Conservation (phyloP, 2,888 invertebrate genomes). For the Selenia dentaria region DNA sequence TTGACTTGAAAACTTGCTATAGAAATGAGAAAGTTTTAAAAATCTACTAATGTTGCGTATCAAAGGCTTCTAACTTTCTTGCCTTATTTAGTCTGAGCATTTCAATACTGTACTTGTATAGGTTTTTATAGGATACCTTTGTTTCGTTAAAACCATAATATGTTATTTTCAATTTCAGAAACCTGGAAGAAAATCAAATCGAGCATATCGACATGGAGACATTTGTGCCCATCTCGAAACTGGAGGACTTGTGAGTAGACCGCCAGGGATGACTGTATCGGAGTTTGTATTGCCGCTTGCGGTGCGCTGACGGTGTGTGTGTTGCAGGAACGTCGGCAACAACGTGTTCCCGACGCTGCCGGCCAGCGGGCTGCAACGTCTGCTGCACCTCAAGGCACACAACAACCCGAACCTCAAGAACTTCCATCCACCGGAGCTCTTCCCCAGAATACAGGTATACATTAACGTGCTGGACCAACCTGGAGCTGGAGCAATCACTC, state of each 20-base stretch:
- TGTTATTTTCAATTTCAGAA: slow-evolving; percentile 86
- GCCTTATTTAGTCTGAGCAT: too few relatives aligned
- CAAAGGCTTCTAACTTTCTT: too few relatives aligned
- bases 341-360: slow-evolving; percentile 94
- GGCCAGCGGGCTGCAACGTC: slow-evolving; percentile 90
- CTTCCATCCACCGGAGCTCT: slow-evolving; percentile 94
- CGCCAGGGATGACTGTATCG: too few relatives aligned
- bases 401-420: slow-evolving; percentile 94
- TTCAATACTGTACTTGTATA: too few relatives aligned
- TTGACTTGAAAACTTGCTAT: too few relatives aligned
- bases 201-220: slow-evolving; percentile 93
- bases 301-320: not conserved
- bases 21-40: too few relatives aligned
- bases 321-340: slow-evolving; percentile 93
- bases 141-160: too few relatives aligned
- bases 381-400: slow-evolving; percentile 95
- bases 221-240: slow-evolving; percentile 90
- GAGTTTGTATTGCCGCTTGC: too few relatives aligned
- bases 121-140: too few relatives aligned
- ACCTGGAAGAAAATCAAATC: slow-evolving; percentile 94
- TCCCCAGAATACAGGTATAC: slow-evolving; percentile 90
- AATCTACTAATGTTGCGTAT: too few relatives aligned
- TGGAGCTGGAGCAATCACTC: too few relatives aligned
- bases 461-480: too few relatives aligned
- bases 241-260: slow-evolving; percentile 97